phyloP scores from a whole-genome alignment of 1,140 invertebrate genomes.

The Halictus rubicundus region DNA sequence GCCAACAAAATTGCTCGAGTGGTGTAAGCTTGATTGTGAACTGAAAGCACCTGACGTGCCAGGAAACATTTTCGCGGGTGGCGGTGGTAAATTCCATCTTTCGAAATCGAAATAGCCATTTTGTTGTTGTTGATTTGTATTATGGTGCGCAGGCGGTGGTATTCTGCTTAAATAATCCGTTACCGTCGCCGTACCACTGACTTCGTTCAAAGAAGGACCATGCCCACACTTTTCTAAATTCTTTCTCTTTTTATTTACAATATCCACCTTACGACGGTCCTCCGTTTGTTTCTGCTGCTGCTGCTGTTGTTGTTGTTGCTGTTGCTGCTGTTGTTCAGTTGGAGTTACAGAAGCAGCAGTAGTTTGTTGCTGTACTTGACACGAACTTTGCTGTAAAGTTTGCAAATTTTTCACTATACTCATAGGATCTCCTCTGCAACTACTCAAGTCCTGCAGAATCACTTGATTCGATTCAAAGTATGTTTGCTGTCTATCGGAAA shows the following conservation, averaged over 20 bases:
- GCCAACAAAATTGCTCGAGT: slow-evolving; percentile 80
- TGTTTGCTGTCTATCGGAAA: slow-evolving; percentile 77
- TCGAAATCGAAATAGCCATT: slow-evolving; percentile 89
- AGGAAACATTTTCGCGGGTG: slow-evolving; percentile 85
- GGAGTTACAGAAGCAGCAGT: slow-evolving; percentile 17
- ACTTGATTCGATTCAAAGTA: slow-evolving; percentile 83
- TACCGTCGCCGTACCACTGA: slow-evolving; percentile 78
- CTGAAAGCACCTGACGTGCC: slow-evolving; percentile 79
- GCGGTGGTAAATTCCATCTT: slow-evolving; percentile 86
- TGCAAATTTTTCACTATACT: slow-evolving; percentile 88
- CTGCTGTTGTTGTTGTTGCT: not conserved
- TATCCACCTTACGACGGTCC: slow-evolving; percentile 66
- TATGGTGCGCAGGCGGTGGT: slow-evolving; percentile 87
- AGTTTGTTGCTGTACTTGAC: slow-evolving; percentile 80
- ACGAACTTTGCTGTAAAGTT: slow-evolving; percentile 83
- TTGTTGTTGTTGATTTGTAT: slow-evolving; percentile 80
- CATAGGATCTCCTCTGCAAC: slow-evolving; percentile 87
- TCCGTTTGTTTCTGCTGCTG: slow-evolving; percentile 70
- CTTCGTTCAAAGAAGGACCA: slow-evolving; percentile 79
- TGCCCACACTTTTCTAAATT: slow-evolving; percentile 74
- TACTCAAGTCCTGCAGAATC: slow-evolving; percentile 85
- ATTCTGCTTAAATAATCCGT: slow-evolving; percentile 84
- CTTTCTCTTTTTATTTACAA: slow-evolving; percentile 71
- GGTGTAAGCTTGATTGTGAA: slow-evolving; percentile 82
- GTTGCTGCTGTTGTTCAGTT: slow-evolving; percentile 67